These are phyloP conservation scores for Oenanthe melanoleuca DNA, from an alignment of 2,113 vertebrate genomes.

Conservation along the genomic window DNA sequence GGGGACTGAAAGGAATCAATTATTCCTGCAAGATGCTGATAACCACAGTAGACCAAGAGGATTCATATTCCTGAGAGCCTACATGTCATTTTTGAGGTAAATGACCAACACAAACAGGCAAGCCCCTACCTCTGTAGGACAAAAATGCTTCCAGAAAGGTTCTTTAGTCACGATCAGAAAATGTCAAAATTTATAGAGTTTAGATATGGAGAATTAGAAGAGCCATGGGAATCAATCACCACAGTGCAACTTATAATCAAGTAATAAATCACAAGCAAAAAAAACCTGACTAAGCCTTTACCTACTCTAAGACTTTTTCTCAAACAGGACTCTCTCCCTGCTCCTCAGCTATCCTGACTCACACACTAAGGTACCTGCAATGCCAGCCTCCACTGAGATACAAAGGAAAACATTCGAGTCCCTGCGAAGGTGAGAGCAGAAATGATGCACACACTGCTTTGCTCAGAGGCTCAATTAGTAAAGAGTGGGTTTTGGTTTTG, in stretches of 20 bases:
- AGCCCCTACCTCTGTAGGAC: not conserved
- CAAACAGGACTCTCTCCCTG: not conserved
- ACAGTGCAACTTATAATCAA: not conserved
- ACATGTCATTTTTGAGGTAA: not conserved
- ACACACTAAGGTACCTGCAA: not conserved
- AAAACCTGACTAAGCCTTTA: not conserved
- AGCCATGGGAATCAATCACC: not conserved
- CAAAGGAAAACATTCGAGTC: not conserved
- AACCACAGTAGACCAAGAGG: not conserved
- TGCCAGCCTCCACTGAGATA: not conserved
- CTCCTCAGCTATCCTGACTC: not conserved
- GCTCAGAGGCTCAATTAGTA: not conserved
- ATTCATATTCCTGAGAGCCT: not conserved
- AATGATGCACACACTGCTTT: not conserved
- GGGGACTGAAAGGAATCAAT: not conserved
- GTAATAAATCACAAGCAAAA: not conserved
- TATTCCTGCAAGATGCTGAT: not conserved
- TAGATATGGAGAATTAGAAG: not conserved
- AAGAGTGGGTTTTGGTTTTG: conserved; percentile 4
- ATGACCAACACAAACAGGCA: not conserved
- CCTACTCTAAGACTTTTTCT: not conserved
- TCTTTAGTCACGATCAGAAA: not conserved
- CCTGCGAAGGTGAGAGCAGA: not conserved
- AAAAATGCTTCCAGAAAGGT: not conserved
- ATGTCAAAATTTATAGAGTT: not conserved